Evolutionary conservation across 2,113 vertebrate genomes (phyloP), one percentile per base, ranked within the genome.

Genomic region (Thermophis baileyi): DNA sequence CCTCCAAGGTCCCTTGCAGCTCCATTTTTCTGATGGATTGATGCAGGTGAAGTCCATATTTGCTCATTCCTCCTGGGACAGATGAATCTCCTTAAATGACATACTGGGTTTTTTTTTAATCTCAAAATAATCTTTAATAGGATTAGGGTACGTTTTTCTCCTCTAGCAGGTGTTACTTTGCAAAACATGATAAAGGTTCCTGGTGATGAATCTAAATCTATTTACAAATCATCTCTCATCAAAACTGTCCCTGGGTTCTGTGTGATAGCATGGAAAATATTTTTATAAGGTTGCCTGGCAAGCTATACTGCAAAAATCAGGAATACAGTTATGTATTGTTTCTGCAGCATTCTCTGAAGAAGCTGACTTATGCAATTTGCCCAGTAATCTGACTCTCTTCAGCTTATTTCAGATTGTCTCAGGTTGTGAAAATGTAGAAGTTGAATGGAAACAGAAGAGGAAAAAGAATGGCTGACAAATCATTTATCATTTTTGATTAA

Each of bases 211-310:
- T 92, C 94, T 87, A 92, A 92, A 93, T 57, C 87, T 50, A 55
- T 93, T 93, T 95, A 87, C 51, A 53, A 51, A 51, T 44, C 89
- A 69, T 87, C 63, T 30, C 92, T 95, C 93, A 85, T 94, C 92
- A 93, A 90, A 94, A 24, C 88, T 91, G 47, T 87, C 91, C 54
- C 50, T 89, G 7, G 50, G 44, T 74, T 6, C 89, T 87, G 94
- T 92, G 89, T 93, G 92, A 94, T 87, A 85, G 4, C 92, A 92
- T 50, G 53, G 91, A 90, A 94, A 94, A 63, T 92, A 92, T 63
- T 88, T 92, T 88, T 50, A 40, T 57, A 92, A 88, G 40, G 14
- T 88, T 87, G 89, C 91, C 16, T 86, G 94, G 95, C 89, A 95
- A 90, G 44, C 54, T 89, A 60, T 69, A 25, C 18, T 40, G 81